Percentiles rank a stretch among this genome's conserved stretches.
Evolutionary conservation across 2,797 vertebrate genomes (phyloP).

Genomic region (Steatocranus sp.): DNA sequence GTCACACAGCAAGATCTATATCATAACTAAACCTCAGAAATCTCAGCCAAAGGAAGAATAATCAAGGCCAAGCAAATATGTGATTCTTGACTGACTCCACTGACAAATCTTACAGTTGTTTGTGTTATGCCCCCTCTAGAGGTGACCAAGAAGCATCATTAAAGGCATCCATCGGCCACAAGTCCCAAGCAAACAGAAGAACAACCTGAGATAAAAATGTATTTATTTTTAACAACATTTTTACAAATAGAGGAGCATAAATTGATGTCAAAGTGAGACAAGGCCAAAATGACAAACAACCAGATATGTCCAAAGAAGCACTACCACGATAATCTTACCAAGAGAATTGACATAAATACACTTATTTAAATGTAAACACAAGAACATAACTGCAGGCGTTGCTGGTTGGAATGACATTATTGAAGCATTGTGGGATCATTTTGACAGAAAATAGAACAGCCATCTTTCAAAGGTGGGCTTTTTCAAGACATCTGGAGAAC

Average conservation of each 20-base stretch:
- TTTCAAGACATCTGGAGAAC: background rate
- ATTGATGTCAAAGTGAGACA: background rate
- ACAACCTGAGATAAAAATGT: background rate
- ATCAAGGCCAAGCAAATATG: background rate
- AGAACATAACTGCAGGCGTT: background rate
- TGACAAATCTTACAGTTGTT: background rate
- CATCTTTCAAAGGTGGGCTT: background rate
- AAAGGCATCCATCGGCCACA: background rate
- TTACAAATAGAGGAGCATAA: background rate
- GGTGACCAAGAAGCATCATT: background rate
- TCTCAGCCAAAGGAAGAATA: background rate
- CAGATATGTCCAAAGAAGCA: rapidly evolving
- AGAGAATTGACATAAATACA: rapidly evolving
- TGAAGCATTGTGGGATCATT: background rate
- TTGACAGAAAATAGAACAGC: background rate
- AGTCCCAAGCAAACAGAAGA: background rate
- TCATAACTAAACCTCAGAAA: background rate
- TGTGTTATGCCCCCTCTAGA: background rate
- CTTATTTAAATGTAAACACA: background rate
- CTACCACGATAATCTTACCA: background rate
- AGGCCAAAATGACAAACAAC: background rate
- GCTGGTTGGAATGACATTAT: background rate
- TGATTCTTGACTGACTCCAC: background rate
- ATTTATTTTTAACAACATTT: background rate
- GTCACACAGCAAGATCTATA: background rate